Conservation (phyloP, 2,888 invertebrate species). For the Brenthis daphne region DNA sequence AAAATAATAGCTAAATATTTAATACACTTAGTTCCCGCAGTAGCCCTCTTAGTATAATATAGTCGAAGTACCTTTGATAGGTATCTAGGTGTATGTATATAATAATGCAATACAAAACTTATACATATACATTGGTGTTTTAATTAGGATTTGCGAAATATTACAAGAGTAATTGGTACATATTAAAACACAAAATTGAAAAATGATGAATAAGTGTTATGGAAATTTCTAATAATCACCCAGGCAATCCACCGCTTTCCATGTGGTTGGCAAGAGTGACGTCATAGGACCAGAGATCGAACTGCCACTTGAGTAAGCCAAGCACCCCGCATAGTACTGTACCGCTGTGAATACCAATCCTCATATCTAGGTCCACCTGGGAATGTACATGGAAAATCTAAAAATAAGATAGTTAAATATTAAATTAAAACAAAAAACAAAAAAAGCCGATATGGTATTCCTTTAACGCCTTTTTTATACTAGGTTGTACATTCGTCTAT, state of each 20-base stretch:
- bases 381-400: constrained; percentile 32
- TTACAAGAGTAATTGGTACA: too few species aligned
- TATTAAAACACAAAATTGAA: background rate
- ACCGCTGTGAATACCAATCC: constrained; percentile 98
- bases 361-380: constrained; percentile 97
- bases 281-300: constrained; percentile 96
- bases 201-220: too few species aligned
- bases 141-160: too few species aligned
- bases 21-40: background rate
- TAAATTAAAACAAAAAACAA: too few species aligned
- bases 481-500: too few species aligned
- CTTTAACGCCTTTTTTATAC: too few species aligned
- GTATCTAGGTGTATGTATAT: too few species aligned
- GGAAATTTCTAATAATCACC: constrained; percentile 80
- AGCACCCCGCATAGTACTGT: constrained; percentile 97
- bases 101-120: too few species aligned
- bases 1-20: background rate
- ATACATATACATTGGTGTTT: too few species aligned
- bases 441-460: too few species aligned
- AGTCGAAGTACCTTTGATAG: too few species aligned
- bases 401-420: constrained; percentile 4
- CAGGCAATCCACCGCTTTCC: constrained; percentile 98
- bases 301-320: constrained; percentile 95
- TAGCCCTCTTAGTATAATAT: too few species aligned
- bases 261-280: constrained; percentile 98